Evolutionary conservation across 1,140 invertebrate genomes (phyloP), one percentile per base, ranked within the genome.

Genomic region (Lanistes nyassanus): DNA sequence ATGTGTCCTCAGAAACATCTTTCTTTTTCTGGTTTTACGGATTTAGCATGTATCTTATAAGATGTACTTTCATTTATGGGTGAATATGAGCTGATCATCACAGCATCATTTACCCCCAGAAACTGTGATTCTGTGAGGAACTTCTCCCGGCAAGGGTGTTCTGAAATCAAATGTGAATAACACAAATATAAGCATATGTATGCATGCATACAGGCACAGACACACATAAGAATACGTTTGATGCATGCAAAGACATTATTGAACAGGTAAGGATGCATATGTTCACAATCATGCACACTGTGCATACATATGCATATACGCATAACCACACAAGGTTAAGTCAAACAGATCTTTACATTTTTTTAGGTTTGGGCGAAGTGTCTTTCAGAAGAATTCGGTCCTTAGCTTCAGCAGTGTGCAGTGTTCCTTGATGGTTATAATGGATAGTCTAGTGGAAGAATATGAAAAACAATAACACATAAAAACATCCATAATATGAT

Each of bases 21-120:
- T 53, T 53, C 23, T 53, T 53, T 53, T 53, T 53, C n/a, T n/a
- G n/a, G n/a, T n/a, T n/a, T n/a, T n/a, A n/a, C n/a, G n/a, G n/a
- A n/a, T n/a, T n/a, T n/a, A n/a, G n/a, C n/a, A n/a, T n/a, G n/a
- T n/a, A n/a, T n/a, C n/a, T n/a, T n/a, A n/a, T n/a, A n/a, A n/a
- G n/a, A n/a, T n/a, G n/a, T n/a, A n/a, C n/a, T n/a, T n/a, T n/a
- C n/a, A n/a, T n/a, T n/a, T n/a, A n/a, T n/a, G n/a, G n/a, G n/a
- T n/a, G n/a, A n/a, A n/a, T n/a, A n/a, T n/a, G n/a, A n/a, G n/a
- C n/a, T n/a, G n/a, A n/a, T n/a, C n/a, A n/a, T n/a, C n/a, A n/a
- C n/a, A n/a, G n/a, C n/a, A n/a, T n/a, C 16, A n/a, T 26, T 29
- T 74, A 77, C 76, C 76, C 60, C 76, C 76, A 5, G 76, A 73